Percentiles rank a stretch among this genome's conserved stretches.
These are phyloP conservation scores for Tokudaia muenninki DNA, from an alignment of 2,797 vertebrate genomes.

Conservation along the genomic window DNA sequence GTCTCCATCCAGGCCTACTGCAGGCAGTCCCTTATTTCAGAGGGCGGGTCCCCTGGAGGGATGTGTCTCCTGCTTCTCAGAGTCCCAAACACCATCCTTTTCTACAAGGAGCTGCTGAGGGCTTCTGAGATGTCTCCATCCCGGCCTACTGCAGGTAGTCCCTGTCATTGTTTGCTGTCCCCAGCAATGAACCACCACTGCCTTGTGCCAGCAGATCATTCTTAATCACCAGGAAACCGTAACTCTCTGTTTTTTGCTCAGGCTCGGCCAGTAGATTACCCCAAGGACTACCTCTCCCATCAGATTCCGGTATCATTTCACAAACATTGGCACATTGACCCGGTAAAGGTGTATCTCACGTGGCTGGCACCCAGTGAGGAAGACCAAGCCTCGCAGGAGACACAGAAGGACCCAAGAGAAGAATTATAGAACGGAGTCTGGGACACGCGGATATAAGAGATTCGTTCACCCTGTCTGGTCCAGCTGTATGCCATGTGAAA, in stretches of 20 bases:
- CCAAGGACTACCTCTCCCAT: conserved; percentile 94
- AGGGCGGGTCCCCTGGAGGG: too few relatives aligned
- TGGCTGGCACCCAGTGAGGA: conserved; percentile 91
- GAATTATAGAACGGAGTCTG: conserved; percentile 90
- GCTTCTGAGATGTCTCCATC: too few relatives aligned
- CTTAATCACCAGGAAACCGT: not conserved
- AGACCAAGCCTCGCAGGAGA: conserved; percentile 74
- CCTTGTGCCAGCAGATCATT: not conserved
- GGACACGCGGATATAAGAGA: not conserved
- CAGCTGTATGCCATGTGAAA: accelerated
- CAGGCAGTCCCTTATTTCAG: too few relatives aligned
- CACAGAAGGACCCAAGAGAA: conserved; percentile 87
- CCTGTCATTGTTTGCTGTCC: too few relatives aligned
- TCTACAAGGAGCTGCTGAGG: too few relatives aligned
- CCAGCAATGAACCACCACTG: too few relatives aligned
- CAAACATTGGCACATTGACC: conserved; percentile 98
- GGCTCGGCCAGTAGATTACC: conserved; percentile 97
- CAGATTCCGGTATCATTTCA: conserved; percentile 98
- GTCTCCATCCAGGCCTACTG: too few relatives aligned
- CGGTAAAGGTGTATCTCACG: conserved; percentile 93
- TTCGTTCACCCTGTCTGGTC: not conserved
- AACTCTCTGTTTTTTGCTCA: conserved; percentile 83
- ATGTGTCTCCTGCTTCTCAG: too few relatives aligned
- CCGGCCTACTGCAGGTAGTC: too few relatives aligned
- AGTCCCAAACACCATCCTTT: too few relatives aligned